Evolutionary conservation across 2,797 vertebrate species (phyloP), one percentile per base, ranked within the genome.

Genomic region (Pseudochromis fuscus): DNA sequence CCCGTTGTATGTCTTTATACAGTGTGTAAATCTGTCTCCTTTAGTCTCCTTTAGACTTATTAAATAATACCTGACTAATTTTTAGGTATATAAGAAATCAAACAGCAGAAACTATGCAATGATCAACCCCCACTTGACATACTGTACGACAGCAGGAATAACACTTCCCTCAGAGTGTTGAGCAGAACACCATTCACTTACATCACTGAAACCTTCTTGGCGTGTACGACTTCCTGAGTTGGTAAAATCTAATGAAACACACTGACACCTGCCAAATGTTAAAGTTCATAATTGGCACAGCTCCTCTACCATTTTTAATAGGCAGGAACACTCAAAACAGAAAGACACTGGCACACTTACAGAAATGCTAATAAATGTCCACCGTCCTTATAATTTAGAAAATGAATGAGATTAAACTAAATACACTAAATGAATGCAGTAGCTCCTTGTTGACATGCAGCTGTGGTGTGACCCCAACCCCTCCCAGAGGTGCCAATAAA

Each of bases 211-310:
- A 23, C 11, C 27, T 13, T 30, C 27, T 61, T 42, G 16, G 42
- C 42, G 50, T 48, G 49, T 50, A n/a, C 2, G 18, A 31, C 16
- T 21, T 33, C 19, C 25, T 48, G 38, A 24, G 8, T 21, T 33
- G 30, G 19, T 18, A 48, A 70, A 28, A 38, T 50, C 37, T 48
- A 8, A 45, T 24, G 28, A 59, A 38, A 59, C 7, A 55, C 55
- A 42, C 0, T 27, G 13, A 50, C 45, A 56, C 35, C 21, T 27
- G 38, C 12, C 61, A 24, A 10, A 60, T 42, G 61, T 24, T 60
- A 19, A 0, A 19, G 19, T 37, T 23, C 9, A 51, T 37, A 24
- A 56, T 6, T 30, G 18, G 3, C 9, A 52, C 38, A 31, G 45
- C 15, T 23, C 3, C 13, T 25, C 4, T 18, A 24, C 19, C 7